Percentiles rank a stretch among this genome's conserved stretches.
These are phyloP conservation scores for Ceratotherium simum DNA, from an alignment of 2,113 vertebrate genomes.

Conservation along the genomic window DNA sequence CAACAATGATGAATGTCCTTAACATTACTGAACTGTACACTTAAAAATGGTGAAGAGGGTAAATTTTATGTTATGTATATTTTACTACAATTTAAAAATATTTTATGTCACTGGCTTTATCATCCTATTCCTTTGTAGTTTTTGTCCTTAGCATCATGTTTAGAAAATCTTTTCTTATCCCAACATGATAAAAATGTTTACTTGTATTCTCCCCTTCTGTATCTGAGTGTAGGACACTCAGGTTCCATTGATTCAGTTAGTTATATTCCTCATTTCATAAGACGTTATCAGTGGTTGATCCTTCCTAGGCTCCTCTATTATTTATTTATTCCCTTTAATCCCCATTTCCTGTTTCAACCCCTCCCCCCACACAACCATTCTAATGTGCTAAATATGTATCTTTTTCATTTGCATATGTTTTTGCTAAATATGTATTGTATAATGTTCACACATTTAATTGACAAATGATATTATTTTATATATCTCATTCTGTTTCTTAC, in stretches of 20 bases:
- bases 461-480: not conserved
- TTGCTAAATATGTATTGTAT: constrained; percentile 5
- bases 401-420: not conserved
- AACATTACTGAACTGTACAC: not conserved
- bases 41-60: not conserved
- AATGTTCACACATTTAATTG: not conserved
- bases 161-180: not conserved
- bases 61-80: not conserved
- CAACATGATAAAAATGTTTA: not conserved
- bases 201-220: not conserved
- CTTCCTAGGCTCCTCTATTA: not conserved
- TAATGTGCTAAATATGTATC: not conserved
- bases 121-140: not conserved
- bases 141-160: not conserved
- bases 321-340: not conserved
- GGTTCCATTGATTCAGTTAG: not conserved
- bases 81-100: not conserved
- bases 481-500: not conserved
- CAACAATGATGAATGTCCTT: not conserved
- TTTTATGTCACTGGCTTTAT: not conserved
- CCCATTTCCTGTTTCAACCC: not conserved
- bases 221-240: too few species aligned
- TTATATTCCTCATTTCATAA: not conserved
- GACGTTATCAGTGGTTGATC: not conserved
- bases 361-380: not conserved